A percentile compares a stretch with the other conserved stretches of the same genome.
These are phyloP conservation scores for Emydoidea blandingii DNA, from an alignment of 2,797 vertebrate species.

Conservation along the genomic window DNA sequence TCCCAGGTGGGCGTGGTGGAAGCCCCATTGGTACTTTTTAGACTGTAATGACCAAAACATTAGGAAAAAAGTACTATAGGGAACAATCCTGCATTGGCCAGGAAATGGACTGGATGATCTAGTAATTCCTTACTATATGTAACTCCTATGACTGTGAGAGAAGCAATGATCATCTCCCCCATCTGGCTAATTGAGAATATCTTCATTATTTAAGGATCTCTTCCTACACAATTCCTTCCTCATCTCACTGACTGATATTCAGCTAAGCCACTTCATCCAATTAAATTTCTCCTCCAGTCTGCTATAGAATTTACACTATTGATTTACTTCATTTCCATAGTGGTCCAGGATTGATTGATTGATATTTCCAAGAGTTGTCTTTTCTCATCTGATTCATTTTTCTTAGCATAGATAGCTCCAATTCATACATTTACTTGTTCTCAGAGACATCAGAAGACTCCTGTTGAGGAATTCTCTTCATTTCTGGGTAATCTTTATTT, in stretches of 20 bases:
- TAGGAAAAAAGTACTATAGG: not conserved
- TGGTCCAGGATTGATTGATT: not conserved
- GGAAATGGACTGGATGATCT: not conserved
- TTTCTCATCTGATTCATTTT: not conserved
- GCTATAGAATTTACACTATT: not conserved
- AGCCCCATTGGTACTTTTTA: not conserved
- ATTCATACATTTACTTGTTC: not conserved
- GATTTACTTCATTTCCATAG: not conserved
- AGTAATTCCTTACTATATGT: not conserved
- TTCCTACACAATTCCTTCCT: not conserved
- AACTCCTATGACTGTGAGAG: not conserved
- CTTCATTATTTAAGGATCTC: not conserved
- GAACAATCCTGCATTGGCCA: not conserved
- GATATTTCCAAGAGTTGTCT: not conserved
- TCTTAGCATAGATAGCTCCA: not conserved
- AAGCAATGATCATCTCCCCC: not conserved
- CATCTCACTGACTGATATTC: not conserved
- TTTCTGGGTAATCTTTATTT: conserved; percentile 46
- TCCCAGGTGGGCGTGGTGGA: not conserved
- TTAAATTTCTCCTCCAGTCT: not conserved
- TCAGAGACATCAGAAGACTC: not conserved
- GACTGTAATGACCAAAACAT: not conserved
- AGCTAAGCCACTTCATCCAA: not conserved
- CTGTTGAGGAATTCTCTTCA: conserved; percentile 46
- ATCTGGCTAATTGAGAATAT: not conserved